These are phyloP conservation scores for Oligia strigilis DNA, from an alignment of 2,888 invertebrate species.

Conservation along the genomic window DNA sequence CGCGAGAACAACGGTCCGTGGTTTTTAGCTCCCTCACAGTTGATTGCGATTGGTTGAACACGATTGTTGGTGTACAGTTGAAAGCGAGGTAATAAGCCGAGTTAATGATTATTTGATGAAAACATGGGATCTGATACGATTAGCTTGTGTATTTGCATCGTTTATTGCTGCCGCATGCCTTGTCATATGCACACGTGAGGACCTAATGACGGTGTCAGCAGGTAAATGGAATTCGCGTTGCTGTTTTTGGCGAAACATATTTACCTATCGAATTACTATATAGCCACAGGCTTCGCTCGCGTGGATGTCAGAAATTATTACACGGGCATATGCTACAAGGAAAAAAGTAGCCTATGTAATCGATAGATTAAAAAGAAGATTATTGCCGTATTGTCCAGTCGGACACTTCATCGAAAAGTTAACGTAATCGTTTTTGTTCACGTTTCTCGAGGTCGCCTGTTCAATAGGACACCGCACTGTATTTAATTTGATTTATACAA, in stretches of 20 bases:
- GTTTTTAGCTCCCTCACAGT: constrained; percentile 58
- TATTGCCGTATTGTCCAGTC: neutral
- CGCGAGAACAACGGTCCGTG: constrained; percentile 59
- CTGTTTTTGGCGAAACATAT: neutral
- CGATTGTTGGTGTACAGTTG: constrained; percentile 46
- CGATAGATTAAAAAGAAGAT: neutral
- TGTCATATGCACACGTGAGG: neutral
- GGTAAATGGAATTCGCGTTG: no score
- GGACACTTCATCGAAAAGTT: neutral
- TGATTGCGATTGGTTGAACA: constrained; percentile 54
- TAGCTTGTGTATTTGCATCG: constrained; percentile 20
- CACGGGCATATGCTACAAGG: neutral
- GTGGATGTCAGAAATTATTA: neutral
- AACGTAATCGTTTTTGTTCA: neutral
- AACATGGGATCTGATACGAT: constrained; percentile 35
- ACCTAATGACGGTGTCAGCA: neutral
- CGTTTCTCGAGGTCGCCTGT: constrained; percentile 31
- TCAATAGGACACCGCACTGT: constrained; percentile 10
- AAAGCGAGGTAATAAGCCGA: constrained; percentile 45
- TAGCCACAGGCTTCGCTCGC: neutral
- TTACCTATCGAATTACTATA: neutral
- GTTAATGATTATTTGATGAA: constrained; percentile 41
- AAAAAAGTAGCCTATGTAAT: neutral
- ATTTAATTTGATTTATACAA: constrained; percentile 29
- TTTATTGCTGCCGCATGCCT: constrained; percentile 4